Base-by-base conservation (phyloP, 1,140 invertebrate genomes). In the Acromyrmex charruanus region DNA sequence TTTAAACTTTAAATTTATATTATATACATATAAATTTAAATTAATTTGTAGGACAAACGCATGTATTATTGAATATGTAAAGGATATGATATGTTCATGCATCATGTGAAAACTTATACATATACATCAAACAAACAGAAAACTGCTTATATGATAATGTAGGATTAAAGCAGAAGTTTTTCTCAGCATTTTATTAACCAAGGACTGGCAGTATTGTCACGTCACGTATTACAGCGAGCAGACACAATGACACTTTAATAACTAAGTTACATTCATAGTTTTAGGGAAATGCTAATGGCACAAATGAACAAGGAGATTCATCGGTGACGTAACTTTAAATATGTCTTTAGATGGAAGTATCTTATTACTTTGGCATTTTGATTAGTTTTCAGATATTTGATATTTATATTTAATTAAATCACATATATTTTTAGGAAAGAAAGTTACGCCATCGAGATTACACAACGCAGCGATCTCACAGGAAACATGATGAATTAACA, bases 141-240 rank as follows among this genome's bases (percentile, higher is more conserved):
- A 25, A 59, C 12, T 66, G 1, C 16, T 21, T 72, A 59, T 21
- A 74, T 74, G 25, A 49, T 75, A 44, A 84, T 51, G 21, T 84
- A 28, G 55, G 39, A 74, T 49, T 31, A 58, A 49, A 35, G 69
- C 58, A 61, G 28, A 72, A 74, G 35, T 74, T 75, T 61, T 75
- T 84, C 9, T 75, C 49, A 66, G 39, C 21, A 80, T 85, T 85
- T 79, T 89, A 87, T 92, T 88, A 84, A 84, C 31, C 81, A 91
- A 91, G 58, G 69, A 69, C 65, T 92, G 91, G 91, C 91, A 92
- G 91, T 92, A 92, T 91, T 91, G 91, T 92, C 88, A 92, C 85
- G 77, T 90, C 87, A 92, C 88, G 51, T 82, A 85, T 85, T 92
- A 86, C 89, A 87, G 75, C 82, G 80, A 91, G 65, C 80, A 91